Conservation (phyloP, 2,888 invertebrate species). For the Chaetogeoica ovagalla region DNA sequence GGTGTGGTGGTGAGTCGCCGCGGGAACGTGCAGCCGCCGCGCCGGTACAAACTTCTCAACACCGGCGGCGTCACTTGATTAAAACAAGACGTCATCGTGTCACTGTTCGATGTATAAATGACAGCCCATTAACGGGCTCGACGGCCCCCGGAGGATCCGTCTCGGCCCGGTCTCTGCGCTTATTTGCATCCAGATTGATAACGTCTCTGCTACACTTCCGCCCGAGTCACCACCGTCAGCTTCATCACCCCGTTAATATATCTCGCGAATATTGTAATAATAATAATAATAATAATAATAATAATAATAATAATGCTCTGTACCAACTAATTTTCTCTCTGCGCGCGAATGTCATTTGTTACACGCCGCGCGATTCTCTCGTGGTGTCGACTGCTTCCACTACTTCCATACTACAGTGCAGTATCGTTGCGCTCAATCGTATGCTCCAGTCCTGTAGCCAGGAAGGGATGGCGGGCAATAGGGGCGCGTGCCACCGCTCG, state of each 20-base stretch:
- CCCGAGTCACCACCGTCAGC: neutral
- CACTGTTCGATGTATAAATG: slow-evolving; percentile 51
- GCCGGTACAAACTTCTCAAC: slow-evolving; percentile 25
- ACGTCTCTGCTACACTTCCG: slow-evolving; percentile 12
- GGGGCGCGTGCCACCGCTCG: too few relatives aligned
- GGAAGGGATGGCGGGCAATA: too few relatives aligned
- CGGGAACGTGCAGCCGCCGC: neutral
- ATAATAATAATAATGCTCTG: slow-evolving; percentile 27
- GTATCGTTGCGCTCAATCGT: too few relatives aligned
- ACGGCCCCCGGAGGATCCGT: slow-evolving; percentile 43
- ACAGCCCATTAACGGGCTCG: slow-evolving; percentile 48
- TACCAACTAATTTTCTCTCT: slow-evolving; percentile 34
- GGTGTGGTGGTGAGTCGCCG: too few relatives aligned
- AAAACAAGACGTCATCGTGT: slow-evolving; percentile 52
- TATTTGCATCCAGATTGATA: slow-evolving; percentile 53
- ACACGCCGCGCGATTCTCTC: slow-evolving; percentile 12
- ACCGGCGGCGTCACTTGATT: slow-evolving; percentile 30
- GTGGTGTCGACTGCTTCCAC: too few relatives aligned
- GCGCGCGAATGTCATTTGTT: slow-evolving; percentile 41
- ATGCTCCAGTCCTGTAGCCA: too few relatives aligned
- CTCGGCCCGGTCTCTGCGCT: neutral
- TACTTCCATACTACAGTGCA: too few relatives aligned
- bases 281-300: too few relatives aligned
- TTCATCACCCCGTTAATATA: neutral
- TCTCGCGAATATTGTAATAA: too few relatives aligned